phyloP scores from a whole-genome alignment of 2,888 invertebrate species.

The Drosophila algonquin region DNA sequence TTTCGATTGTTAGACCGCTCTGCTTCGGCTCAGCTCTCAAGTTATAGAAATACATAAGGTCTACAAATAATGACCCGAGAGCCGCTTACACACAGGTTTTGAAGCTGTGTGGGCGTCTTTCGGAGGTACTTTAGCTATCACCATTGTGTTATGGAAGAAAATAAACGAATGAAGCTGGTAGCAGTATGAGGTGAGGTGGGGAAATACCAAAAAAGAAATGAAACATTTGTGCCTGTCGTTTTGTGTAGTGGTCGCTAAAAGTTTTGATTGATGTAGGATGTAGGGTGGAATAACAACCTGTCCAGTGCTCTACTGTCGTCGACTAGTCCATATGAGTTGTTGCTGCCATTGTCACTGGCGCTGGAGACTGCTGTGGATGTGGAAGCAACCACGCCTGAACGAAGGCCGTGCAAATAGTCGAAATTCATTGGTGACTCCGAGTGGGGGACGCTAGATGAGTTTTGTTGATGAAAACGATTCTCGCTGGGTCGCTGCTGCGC shows the following conservation, averaged over 20 bases:
- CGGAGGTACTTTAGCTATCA: conserved; percentile 58
- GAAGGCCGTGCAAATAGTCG: conserved; percentile 81
- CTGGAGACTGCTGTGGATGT: conserved; percentile 43
- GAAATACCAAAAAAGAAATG: conserved; percentile 20
- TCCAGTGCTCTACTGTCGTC: conserved; percentile 82
- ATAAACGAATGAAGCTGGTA: conserved; percentile 40
- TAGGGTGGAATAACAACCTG: conserved; percentile 81
- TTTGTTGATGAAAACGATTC: conserved; percentile 19
- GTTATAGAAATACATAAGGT: conserved; percentile 30
- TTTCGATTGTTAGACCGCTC: conserved; percentile 57
- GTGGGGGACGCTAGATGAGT: conserved; percentile 64
- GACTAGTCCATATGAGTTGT: conserved; percentile 72
- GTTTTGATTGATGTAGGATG: conserved; percentile 35
- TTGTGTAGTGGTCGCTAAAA: conserved; percentile 37
- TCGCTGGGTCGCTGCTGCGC: conserved; percentile 69
- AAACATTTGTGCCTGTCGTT: conserved; percentile 13
- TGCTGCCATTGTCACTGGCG: conserved; percentile 35
- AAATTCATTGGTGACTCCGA: conserved; percentile 83
- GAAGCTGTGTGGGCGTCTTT: conserved; percentile 60
- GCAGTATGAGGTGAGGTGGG: conserved; percentile 26
- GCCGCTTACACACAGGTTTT: conserved; percentile 57
- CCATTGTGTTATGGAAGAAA: conserved; percentile 43
- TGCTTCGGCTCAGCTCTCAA: conserved; percentile 33
- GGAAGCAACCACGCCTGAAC: conserved; percentile 58
- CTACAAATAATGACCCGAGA: conserved; percentile 46